These are phyloP conservation scores for Bufo bufo DNA, from an alignment of 2,113 vertebrate genomes.

Conservation along the genomic window DNA sequence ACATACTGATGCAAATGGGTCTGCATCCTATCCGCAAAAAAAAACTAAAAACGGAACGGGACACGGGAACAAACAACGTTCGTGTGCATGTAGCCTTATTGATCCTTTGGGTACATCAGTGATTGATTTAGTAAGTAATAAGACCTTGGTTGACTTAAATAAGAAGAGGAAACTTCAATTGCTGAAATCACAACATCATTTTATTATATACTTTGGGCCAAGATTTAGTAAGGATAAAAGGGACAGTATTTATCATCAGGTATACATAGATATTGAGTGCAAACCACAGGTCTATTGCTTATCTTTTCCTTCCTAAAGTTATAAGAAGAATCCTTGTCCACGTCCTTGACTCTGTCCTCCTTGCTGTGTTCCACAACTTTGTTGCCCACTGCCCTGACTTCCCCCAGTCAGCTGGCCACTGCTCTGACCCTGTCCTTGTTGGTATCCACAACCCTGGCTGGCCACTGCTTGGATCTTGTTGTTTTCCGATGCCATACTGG, in stretches of 20 bases:
- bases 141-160: neutral
- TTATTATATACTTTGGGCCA: slow-evolving; percentile 38
- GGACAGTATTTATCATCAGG: neutral
- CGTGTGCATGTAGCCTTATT: too few relatives aligned
- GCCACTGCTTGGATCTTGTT: neutral
- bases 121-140: too few relatives aligned
- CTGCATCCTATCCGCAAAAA: too few relatives aligned
- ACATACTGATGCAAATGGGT: too few relatives aligned
- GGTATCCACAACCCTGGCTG: slow-evolving; percentile 7
- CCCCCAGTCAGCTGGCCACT: neutral
- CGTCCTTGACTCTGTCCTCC: too few relatives aligned
- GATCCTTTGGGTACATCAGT: too few relatives aligned
- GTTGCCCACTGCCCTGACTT: too few relatives aligned
- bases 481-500: neutral
- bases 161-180: neutral
- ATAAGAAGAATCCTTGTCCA: neutral
- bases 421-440: neutral
- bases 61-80: too few relatives aligned
- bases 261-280: neutral
- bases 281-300: neutral
- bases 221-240: slow-evolving; percentile 1
- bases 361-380: too few relatives aligned
- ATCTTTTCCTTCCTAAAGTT: slow-evolving; percentile 43
- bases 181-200: neutral
- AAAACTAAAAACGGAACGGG: too few relatives aligned